Conservation (phyloP, 2,797 vertebrate genomes). For the Enteromius trimaculatus region DNA sequence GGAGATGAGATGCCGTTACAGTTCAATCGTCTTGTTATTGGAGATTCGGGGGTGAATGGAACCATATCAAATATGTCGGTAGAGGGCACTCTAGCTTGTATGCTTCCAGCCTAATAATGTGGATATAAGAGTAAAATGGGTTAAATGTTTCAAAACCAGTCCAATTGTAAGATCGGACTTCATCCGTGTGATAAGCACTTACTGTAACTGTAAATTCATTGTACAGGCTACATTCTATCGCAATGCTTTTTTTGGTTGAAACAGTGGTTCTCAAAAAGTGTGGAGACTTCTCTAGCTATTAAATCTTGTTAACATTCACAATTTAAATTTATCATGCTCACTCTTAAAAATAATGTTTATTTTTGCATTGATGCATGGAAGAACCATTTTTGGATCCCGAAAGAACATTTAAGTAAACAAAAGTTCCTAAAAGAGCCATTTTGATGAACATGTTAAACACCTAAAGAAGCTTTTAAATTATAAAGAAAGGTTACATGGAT, state of each 20-base stretch:
- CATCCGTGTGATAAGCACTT: not conserved
- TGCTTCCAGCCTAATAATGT: conserved; percentile 73
- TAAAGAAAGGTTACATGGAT: not conserved
- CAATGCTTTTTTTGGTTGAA: not conserved
- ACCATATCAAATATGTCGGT: conserved; percentile 91
- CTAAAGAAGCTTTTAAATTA: not conserved
- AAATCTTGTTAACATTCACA: not conserved
- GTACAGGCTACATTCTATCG: not conserved
- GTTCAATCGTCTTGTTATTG: conserved; percentile 74
- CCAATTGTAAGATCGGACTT: not conserved
- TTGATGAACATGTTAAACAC: too few species aligned
- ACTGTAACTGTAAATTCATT: not conserved
- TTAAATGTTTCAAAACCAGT: not conserved
- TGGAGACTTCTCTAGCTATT: not conserved
- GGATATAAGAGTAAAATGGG: not conserved
- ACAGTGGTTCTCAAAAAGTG: conserved; percentile 6
- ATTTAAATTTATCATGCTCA: not conserved
- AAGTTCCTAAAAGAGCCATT: too few species aligned
- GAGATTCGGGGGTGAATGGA: conserved; percentile 83
- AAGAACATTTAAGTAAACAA: too few species aligned
- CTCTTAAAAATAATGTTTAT: not conserved
- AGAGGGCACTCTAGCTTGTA: conserved; percentile 76
- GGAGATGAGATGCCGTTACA: conserved; percentile 80
- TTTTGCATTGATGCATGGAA: not conserved
- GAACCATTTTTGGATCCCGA: too few species aligned